Evolutionary conservation across 2,797 vertebrate genomes (phyloP).

Genomic region (Notolepis coatsorum): DNA sequence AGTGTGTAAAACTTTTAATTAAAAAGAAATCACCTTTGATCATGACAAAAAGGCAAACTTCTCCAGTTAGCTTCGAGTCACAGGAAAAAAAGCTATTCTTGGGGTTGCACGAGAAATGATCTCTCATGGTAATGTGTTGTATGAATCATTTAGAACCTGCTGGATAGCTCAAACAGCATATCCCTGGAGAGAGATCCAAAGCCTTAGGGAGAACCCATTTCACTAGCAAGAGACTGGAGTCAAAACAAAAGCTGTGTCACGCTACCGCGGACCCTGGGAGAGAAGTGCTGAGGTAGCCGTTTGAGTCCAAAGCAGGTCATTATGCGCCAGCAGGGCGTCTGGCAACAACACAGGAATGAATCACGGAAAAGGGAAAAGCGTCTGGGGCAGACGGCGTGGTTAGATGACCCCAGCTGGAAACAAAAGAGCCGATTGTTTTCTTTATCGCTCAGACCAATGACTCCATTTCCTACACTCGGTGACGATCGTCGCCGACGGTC

Average conservation of each 20-base stretch:
- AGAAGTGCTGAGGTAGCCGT: constrained; percentile 67
- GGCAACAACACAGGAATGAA: constrained; percentile 51
- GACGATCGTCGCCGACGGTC: constrained; percentile 57
- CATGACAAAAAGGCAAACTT: constrained; percentile 20
- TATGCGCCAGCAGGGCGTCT: constrained; percentile 52
- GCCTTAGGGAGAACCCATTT: constrained; percentile 22
- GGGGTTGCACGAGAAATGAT: constrained; percentile 23
- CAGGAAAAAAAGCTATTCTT: background rate
- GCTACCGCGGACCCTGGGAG: too few species aligned
- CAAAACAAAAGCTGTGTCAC: too few species aligned
- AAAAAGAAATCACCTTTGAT: background rate
- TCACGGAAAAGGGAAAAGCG: constrained; percentile 30
- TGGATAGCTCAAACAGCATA: constrained; percentile 15
- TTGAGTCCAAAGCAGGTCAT: constrained; percentile 59
- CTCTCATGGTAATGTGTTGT: constrained; percentile 21
- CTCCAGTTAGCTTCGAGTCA: constrained; percentile 2
- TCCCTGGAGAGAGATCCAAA: constrained; percentile 5
- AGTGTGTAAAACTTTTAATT: background rate
- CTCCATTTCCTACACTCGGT: constrained; percentile 54
- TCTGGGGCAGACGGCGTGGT: constrained; percentile 37
- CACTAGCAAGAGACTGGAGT: constrained; percentile 33
- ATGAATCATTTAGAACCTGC: constrained; percentile 38
- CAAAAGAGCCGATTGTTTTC: constrained; percentile 63
- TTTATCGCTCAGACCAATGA: constrained; percentile 47
- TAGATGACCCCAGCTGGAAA: constrained; percentile 64